Conservation (phyloP, 2,113 vertebrate genomes). For the Calidris pygmaea region DNA sequence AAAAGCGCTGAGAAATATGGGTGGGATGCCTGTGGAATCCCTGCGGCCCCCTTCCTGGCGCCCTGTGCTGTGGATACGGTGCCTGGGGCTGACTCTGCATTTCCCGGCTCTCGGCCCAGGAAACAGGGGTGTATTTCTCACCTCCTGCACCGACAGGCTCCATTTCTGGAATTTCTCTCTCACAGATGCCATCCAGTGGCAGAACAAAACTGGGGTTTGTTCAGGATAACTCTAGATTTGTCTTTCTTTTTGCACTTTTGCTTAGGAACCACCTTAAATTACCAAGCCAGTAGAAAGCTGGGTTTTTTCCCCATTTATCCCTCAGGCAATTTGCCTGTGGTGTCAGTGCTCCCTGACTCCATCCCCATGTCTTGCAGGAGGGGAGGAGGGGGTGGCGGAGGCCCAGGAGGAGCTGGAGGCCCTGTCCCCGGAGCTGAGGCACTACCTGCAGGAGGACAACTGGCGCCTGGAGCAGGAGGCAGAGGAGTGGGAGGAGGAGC, state of each 20-base stretch:
- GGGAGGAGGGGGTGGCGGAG: slow-evolving; percentile 57
- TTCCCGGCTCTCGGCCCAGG: neutral
- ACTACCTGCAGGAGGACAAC: slow-evolving; percentile 90
- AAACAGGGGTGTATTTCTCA: neutral
- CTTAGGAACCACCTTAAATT: neutral
- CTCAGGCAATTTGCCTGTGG: neutral
- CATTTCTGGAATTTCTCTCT: neutral
- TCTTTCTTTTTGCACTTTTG: neutral
- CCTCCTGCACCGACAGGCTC: fast-evolving
- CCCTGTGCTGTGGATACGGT: fast-evolving
- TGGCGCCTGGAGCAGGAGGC: slow-evolving; percentile 91
- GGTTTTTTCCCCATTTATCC: neutral
- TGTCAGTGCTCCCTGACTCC: fast-evolving
- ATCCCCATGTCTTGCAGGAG: neutral
- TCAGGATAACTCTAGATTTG: neutral
- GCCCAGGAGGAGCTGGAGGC: slow-evolving; percentile 78
- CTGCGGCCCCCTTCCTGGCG: neutral
- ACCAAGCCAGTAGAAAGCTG: neutral
- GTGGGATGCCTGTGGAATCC: fast-evolving
- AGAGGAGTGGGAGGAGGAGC: slow-evolving; percentile 89
- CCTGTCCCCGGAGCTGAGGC: slow-evolving; percentile 80
- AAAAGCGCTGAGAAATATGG: neutral
- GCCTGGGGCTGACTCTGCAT: neutral
- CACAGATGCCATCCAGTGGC: neutral
- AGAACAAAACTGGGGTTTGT: neutral